phyloP scores from a whole-genome alignment of 2,888 invertebrate species.

The Vesta saturnalis region DNA sequence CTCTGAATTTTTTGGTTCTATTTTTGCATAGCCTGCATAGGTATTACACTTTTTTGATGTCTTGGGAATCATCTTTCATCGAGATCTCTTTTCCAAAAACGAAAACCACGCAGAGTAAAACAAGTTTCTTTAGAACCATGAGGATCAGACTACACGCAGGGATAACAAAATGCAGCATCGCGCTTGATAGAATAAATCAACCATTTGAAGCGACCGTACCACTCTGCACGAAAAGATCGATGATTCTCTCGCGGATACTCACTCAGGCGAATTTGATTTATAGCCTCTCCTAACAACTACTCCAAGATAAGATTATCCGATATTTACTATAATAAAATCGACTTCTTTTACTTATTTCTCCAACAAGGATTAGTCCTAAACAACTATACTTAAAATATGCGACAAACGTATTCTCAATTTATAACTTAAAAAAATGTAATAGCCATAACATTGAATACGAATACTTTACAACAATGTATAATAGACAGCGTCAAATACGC shows the following conservation, averaged over 20 bases:
- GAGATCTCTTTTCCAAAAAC: background rate
- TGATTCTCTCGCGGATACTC: background rate
- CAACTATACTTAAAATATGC: no score
- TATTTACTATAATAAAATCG: no score
- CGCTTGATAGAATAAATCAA: conserved; percentile 1
- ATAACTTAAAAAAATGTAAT: no score
- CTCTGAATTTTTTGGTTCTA: background rate
- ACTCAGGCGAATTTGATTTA: background rate
- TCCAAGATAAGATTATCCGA: no score
- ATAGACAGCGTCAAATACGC: no score
- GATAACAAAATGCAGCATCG: background rate
- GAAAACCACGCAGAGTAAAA: background rate
- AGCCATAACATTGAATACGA: no score
- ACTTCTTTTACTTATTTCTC: no score
- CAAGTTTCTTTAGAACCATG: background rate
- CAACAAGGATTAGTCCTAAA: no score
- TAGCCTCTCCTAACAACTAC: no score
- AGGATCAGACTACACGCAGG: background rate
- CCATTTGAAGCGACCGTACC: conserved; percentile 3
- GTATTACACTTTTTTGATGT: background rate
- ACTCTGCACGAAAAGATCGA: conserved; percentile 10
- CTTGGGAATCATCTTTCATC: background rate
- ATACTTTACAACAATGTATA: no score
- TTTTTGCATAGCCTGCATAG: background rate
- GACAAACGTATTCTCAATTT: no score